These are phyloP conservation scores for Tachypleus tridentatus DNA, from an alignment of 1,140 invertebrate species.

Conservation along the genomic window DNA sequence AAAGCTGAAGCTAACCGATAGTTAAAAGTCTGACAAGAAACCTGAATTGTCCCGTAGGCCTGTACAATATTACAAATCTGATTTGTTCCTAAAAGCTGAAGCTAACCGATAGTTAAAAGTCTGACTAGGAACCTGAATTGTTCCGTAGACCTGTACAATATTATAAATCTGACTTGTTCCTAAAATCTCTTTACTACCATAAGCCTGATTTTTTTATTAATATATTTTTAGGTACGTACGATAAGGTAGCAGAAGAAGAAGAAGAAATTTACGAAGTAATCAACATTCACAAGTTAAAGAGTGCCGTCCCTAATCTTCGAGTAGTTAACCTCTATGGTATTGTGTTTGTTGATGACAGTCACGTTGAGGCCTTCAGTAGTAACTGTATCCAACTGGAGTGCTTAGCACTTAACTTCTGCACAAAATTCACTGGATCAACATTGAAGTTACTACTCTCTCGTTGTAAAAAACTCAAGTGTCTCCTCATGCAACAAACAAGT, in stretches of 20 bases:
- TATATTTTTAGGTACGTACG: slow-evolving; percentile 73
- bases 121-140: neutral
- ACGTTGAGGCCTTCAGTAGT: slow-evolving; percentile 84
- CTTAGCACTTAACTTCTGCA: slow-evolving; percentile 89
- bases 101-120: neutral
- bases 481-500: slow-evolving; percentile 95
- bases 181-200: neutral
- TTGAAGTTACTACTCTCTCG: slow-evolving; percentile 88
- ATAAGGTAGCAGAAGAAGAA: slow-evolving; percentile 96
- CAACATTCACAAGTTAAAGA: slow-evolving; percentile 96
- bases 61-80: too few species aligned
- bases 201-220: slow-evolving; percentile 2
- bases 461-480: slow-evolving; percentile 78
- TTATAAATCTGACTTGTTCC: too few species aligned
- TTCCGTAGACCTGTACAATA: too few species aligned
- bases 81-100: too few species aligned
- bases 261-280: slow-evolving; percentile 99
- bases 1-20: too few species aligned
- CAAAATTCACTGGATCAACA: slow-evolving; percentile 92
- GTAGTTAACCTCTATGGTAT: slow-evolving; percentile 96
- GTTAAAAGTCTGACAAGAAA: too few species aligned
- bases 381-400: slow-evolving; percentile 79
- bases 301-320: slow-evolving; percentile 83
- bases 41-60: too few species aligned
- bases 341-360: slow-evolving; percentile 95